These are phyloP conservation scores for Galagoides demidoff DNA, from an alignment of 2,797 vertebrate species.

Conservation along the genomic window DNA sequence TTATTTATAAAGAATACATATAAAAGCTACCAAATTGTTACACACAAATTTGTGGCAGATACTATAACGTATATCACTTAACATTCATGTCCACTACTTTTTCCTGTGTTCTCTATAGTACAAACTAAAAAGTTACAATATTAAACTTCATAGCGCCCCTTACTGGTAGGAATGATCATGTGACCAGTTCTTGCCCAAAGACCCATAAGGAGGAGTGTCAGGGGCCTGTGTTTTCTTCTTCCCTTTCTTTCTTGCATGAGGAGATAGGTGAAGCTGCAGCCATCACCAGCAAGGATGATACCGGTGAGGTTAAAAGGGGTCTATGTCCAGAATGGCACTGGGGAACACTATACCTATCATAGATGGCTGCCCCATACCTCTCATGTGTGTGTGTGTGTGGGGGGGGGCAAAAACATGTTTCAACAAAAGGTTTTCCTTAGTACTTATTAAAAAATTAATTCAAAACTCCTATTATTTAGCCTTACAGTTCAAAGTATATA, in stretches of 20 bases:
- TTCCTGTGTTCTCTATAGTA: background rate
- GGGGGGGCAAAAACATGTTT: background rate
- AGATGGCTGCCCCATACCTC: background rate
- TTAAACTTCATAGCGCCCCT: background rate
- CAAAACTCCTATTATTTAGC: conserved; percentile 28
- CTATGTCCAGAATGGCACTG: background rate
- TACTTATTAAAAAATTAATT: conserved; percentile 41
- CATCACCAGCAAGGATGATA: background rate
- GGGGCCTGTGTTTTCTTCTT: background rate
- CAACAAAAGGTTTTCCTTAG: background rate
- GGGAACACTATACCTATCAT: background rate
- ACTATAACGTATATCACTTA: background rate
- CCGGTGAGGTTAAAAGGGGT: background rate
- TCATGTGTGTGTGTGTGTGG: background rate
- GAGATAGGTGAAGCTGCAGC: background rate
- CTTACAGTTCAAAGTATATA: background rate
- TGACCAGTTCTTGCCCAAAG: background rate
- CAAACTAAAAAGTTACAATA: background rate
- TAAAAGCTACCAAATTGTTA: background rate
- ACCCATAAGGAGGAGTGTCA: background rate
- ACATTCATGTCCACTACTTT: background rate
- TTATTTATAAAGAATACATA: background rate
- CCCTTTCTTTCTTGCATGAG: background rate
- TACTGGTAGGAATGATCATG: background rate
- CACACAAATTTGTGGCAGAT: background rate